A percentile compares a stretch with the other conserved stretches of the same genome.
Evolutionary conservation across 2,888 invertebrate species (phyloP).

Genomic region (Ditylenchus weischeri): DNA sequence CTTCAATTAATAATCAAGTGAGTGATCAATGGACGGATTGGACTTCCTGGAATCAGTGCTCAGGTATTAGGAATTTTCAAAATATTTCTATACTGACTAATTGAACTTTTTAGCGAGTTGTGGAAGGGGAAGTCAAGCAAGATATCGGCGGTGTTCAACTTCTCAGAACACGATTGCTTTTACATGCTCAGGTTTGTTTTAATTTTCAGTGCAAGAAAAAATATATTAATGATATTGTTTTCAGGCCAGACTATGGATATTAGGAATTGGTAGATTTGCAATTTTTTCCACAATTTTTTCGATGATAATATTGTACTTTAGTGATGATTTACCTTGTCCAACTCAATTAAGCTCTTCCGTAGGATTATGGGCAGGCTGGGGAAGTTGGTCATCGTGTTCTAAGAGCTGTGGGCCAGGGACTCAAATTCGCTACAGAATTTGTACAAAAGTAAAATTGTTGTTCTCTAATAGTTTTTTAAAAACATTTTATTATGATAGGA

Average conservation of each 20-base stretch:
- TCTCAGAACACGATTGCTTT: constrained; percentile 52
- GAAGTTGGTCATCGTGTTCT: constrained; percentile 49
- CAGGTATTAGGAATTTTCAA: neutral
- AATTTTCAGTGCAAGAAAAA: neutral
- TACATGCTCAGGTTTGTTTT: constrained; percentile 48
- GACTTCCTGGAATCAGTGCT: constrained; percentile 48
- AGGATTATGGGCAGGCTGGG: constrained; percentile 53
- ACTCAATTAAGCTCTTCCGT: constrained; percentile 21
- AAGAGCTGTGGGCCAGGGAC: constrained; percentile 55
- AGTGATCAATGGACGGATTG: constrained; percentile 47
- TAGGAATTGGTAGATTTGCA: constrained; percentile 33
- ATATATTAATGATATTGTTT: constrained; percentile 17
- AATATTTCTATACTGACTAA: constrained; percentile 10
- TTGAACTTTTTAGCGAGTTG: constrained; percentile 33
- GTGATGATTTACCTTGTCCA: constrained; percentile 53
- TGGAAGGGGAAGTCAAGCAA: constrained; percentile 53
- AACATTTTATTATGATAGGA: constrained; percentile 35
- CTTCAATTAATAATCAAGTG: constrained; percentile 23
- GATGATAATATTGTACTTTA: no score
- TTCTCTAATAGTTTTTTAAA: no score
- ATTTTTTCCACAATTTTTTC: no score
- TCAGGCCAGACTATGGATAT: constrained; percentile 55
- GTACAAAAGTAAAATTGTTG: constrained; percentile 36
- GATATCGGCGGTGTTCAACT: constrained; percentile 54
- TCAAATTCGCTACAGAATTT: constrained; percentile 47